Evolutionary conservation across 2,797 vertebrate genomes (phyloP).

Genomic region (Pseudopleuronectes americanus): DNA sequence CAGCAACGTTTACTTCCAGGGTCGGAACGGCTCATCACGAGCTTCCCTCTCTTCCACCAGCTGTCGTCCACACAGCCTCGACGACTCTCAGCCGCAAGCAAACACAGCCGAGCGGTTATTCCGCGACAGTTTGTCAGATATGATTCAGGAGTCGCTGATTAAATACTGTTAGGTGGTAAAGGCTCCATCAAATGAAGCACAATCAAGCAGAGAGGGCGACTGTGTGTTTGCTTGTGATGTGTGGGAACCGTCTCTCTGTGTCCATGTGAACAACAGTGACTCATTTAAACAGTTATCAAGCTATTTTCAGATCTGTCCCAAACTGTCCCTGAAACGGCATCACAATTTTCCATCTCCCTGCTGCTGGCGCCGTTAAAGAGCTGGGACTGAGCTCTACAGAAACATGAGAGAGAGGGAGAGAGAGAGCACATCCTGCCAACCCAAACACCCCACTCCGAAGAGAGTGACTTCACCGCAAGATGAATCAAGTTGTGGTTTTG

Average conservation of each 20-base stretch:
- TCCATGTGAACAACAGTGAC: conserved; percentile 47
- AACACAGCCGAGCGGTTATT: conserved; percentile 19
- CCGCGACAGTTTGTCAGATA: conserved; percentile 4
- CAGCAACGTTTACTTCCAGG: conserved; percentile 47
- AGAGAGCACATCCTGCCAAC: conserved; percentile 16
- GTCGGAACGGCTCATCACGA: conserved; percentile 36
- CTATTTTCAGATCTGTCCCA: conserved; percentile 74
- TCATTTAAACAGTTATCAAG: conserved; percentile 50
- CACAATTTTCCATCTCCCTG: conserved; percentile 65
- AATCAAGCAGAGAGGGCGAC: not conserved
- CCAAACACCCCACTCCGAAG: conserved; percentile 52
- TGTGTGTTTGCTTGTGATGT: conserved; percentile 10
- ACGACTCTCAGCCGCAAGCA: conserved; percentile 30
- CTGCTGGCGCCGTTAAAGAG: conserved; percentile 33
- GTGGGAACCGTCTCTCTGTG: conserved; percentile 48
- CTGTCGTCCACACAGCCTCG: conserved; percentile 36
- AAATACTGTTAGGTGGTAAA: conserved; percentile 1
- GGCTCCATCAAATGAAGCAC: not conserved
- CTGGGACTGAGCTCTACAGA: conserved; percentile 28
- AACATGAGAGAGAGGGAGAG: conserved; percentile 2
- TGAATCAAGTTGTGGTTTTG: conserved; percentile 23
- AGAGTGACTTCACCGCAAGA: conserved; percentile 14
- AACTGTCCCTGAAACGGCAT: conserved; percentile 71
- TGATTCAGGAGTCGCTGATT: conserved; percentile 2
- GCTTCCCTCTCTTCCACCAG: conserved; percentile 42